Evolutionary conservation across 2,888 invertebrate species (phyloP).

Genomic region (Nephrotoma guestfalica): DNA sequence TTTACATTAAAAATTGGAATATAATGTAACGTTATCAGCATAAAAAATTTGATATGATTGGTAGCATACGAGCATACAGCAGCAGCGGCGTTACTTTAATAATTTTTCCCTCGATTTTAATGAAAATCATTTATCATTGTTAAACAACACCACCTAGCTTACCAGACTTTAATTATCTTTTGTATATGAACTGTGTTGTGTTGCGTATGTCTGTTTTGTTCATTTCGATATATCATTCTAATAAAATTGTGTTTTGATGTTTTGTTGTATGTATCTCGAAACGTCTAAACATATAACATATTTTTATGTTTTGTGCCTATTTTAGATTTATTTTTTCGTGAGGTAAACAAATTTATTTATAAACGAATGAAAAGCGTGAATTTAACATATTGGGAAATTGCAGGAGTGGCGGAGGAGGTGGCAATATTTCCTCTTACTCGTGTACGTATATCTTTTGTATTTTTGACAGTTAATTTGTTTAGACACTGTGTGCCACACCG

Average conservation of each 20-base stretch:
- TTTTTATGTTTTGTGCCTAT: not conserved
- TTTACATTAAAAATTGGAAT: not conserved
- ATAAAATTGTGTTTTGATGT: not conserved
- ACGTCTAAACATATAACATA: not conserved
- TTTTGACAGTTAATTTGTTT: not conserved
- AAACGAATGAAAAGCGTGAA: not conserved
- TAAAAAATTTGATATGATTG: not conserved
- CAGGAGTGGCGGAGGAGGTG: not conserved
- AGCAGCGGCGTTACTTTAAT: not conserved
- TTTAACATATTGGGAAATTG: not conserved
- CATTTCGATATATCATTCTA: not conserved
- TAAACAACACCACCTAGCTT: not conserved
- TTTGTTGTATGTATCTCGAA: not conserved
- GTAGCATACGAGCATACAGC: not conserved
- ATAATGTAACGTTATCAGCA: not conserved
- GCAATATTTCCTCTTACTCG: not conserved
- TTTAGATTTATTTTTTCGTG: not conserved
- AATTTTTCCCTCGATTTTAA: not conserved
- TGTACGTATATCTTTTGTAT: not conserved
- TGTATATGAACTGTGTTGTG: not conserved
- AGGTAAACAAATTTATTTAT: not conserved
- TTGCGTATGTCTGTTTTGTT: not conserved
- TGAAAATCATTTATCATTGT: not conserved
- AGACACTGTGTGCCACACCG: not conserved
- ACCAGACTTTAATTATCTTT: not conserved